Evolutionary conservation across 2,113 vertebrate genomes (phyloP).

Genomic region (Phyllostomus hastatus): DNA sequence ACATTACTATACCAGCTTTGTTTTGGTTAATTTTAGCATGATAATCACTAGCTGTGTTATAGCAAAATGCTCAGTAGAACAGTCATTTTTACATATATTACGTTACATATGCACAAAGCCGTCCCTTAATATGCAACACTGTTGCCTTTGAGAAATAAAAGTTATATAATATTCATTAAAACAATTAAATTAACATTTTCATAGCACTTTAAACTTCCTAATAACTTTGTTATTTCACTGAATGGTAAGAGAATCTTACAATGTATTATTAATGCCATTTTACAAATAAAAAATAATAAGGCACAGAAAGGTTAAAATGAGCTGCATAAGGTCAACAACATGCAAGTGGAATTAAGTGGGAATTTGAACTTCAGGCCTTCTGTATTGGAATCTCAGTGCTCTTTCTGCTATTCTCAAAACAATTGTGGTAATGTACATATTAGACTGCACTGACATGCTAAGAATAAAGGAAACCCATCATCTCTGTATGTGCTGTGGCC

Average conservation of each 20-base stretch:
- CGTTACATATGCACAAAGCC: slow-evolving; percentile 23
- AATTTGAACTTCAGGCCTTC: neutral
- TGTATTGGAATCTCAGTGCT: neutral
- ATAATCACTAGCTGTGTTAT: neutral
- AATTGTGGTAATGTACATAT: neutral
- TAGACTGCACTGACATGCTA: neutral
- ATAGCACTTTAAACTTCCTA: neutral
- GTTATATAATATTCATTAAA: slow-evolving; percentile 25
- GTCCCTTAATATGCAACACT: slow-evolving; percentile 19
- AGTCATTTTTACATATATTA: slow-evolving; percentile 30
- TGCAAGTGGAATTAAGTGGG: neutral
- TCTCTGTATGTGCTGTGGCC: neutral
- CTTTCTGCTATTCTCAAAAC: neutral
- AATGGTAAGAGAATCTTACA: neutral
- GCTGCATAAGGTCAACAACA: neutral
- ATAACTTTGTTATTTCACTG: neutral
- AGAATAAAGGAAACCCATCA: neutral
- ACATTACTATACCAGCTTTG: neutral
- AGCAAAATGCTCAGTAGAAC: slow-evolving; percentile 35
- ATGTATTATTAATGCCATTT: neutral
- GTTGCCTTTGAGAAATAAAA: slow-evolving; percentile 16
- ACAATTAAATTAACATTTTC: neutral
- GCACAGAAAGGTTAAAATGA: slow-evolving; percentile 4
- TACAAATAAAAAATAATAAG: neutral
- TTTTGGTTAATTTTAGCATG: slow-evolving; percentile 48